Evolutionary conservation across 1,140 invertebrate species (phyloP).

Genomic region (Bombus vancouverensis): DNA sequence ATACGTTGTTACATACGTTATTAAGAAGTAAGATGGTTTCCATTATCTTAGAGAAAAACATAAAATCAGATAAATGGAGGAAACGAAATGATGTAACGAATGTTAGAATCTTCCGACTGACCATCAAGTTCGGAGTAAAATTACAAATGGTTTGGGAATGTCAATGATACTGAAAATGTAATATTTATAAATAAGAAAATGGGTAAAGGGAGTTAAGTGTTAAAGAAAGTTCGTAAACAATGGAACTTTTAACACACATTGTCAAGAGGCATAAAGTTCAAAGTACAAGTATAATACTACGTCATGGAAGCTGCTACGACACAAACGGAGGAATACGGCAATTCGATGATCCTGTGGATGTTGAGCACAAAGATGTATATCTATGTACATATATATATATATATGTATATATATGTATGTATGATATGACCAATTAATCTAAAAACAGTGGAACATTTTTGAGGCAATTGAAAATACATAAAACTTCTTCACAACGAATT

Average conservation of each 20-base stretch:
- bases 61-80: not conserved
- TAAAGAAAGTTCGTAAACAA: not conserved
- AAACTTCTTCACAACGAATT: not conserved
- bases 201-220: not conserved
- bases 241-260: not conserved
- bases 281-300: slow-evolving; percentile 12
- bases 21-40: not conserved
- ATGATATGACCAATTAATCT: not conserved
- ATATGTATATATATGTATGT: not conserved
- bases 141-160: not conserved
- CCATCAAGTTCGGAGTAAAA: not conserved
- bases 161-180: not conserved
- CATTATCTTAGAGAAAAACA: not conserved
- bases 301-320: slow-evolving; percentile 50
- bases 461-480: not conserved
- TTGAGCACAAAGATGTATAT: slow-evolving; percentile 62
- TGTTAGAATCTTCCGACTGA: not conserved
- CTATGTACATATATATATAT: slow-evolving; percentile 7
- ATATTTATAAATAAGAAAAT: not conserved
- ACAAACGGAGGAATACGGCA: slow-evolving; percentile 62
- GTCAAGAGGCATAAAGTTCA: not conserved
- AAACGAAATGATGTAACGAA: not conserved
- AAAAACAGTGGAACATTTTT: not conserved
- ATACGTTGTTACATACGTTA: not conserved
- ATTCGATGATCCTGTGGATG: slow-evolving; percentile 55